Conservation (phyloP, 2,888 invertebrate species). For the Chrysolina americana region DNA sequence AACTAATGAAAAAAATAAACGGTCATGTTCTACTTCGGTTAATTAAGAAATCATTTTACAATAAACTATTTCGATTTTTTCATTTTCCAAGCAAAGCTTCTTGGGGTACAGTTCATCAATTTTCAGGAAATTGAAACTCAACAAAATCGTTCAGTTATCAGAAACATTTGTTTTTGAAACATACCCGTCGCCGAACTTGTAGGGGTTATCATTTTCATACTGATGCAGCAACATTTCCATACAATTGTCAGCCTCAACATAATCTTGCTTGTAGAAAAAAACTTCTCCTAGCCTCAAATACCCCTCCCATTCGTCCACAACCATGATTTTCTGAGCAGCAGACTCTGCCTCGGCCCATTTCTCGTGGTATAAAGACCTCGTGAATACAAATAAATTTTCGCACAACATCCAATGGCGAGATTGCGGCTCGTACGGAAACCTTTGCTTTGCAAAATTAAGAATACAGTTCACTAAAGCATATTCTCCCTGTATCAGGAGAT, state of each 20-base stretch:
- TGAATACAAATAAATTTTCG: constrained; percentile 72
- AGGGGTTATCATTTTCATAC: constrained; percentile 72
- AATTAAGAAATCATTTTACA: no score
- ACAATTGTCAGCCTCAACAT: constrained; percentile 66
- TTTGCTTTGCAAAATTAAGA: constrained; percentile 75
- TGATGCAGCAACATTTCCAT: constrained; percentile 72
- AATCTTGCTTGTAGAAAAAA: constrained; percentile 72
- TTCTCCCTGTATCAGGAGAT: constrained; percentile 73
- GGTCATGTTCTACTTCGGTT: no score
- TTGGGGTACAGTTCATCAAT: no score
- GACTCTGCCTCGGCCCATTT: constrained; percentile 81
- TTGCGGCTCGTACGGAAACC: constrained; percentile 76
- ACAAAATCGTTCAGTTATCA: background rate
- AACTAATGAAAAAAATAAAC: no score
- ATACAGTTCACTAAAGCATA: constrained; percentile 74
- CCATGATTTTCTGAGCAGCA: constrained; percentile 78
- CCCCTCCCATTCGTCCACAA: constrained; percentile 79
- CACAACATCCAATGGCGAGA: constrained; percentile 79
- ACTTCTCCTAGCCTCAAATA: constrained; percentile 74
- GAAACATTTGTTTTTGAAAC: constrained; percentile 49
- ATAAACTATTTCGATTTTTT: no score
- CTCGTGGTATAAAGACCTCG: constrained; percentile 69
- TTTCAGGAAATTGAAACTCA: no score
- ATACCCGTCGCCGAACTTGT: constrained; percentile 67
- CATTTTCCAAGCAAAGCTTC: no score